A percentile compares a stretch with the other conserved stretches of the same genome.
Evolutionary conservation across 2,888 invertebrate genomes (phyloP).

Genomic region (Mimumesa dahlbomi): DNA sequence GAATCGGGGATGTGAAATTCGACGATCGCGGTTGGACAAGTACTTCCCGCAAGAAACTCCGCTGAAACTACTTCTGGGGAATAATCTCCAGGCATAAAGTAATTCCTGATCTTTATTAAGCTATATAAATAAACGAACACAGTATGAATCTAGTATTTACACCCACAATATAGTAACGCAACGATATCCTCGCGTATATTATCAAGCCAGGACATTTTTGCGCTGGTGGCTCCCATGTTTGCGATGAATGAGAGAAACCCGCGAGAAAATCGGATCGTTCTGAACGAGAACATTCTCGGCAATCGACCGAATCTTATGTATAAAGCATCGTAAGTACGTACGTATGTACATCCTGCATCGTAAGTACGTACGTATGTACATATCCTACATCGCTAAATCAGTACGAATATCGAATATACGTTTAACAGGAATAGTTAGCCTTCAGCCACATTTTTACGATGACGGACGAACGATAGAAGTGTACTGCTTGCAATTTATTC

Average conservation of each 20-base stretch:
- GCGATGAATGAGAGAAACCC: conserved; percentile 45
- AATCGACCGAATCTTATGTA: conserved; percentile 47
- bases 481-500: conserved; percentile 34
- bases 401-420: too few species aligned
- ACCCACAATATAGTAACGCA: conserved; percentile 52
- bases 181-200: conserved; percentile 36
- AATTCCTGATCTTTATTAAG: conserved; percentile 55
- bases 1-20: too few species aligned
- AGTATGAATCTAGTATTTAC: conserved; percentile 64
- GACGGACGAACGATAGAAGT: conserved; percentile 18
- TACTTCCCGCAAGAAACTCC: too few species aligned
- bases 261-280: conserved; percentile 48
- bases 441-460: neutral
- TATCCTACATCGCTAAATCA: too few species aligned
- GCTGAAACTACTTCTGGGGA: too few species aligned
- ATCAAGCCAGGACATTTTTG: conserved; percentile 30
- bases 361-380: too few species aligned
- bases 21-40: too few species aligned
- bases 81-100: conserved; percentile 20
- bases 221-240: conserved; percentile 31
- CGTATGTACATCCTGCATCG: conserved; percentile 9
- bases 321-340: conserved; percentile 14
- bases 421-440: neutral
- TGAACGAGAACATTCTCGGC: conserved; percentile 43
- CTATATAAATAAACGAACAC: conserved; percentile 66